Conservation (phyloP, 2,797 vertebrate species). For the Manis crassicaudata region DNA sequence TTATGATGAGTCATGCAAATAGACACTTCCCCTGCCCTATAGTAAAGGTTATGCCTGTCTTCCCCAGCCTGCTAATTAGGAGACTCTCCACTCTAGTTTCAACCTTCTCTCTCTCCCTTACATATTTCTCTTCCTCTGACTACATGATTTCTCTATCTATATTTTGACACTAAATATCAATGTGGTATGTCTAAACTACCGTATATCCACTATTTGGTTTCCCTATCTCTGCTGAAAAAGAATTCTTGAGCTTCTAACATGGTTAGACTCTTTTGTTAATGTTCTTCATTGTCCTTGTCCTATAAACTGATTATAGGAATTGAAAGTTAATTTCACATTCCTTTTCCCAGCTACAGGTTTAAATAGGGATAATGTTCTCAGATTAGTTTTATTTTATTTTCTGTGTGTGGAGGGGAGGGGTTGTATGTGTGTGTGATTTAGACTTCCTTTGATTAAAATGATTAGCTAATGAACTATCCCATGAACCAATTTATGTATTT, state of each 20-base stretch:
- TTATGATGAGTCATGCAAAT: constrained; percentile 46
- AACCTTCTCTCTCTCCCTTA: background rate
- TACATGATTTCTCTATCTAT: background rate
- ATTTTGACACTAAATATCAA: background rate
- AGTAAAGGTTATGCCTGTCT: background rate
- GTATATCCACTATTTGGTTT: background rate
- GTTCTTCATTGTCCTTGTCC: background rate
- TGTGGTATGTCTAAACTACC: background rate
- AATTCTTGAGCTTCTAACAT: background rate
- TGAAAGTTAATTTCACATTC: constrained; percentile 12
- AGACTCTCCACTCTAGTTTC: background rate
- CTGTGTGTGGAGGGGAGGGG: background rate
- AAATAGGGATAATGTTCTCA: background rate
- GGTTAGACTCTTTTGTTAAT: background rate
- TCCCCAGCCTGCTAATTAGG: background rate
- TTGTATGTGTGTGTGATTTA: background rate
- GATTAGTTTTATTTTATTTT: background rate
- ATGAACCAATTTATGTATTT: background rate
- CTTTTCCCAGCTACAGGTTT: background rate
- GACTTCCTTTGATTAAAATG: background rate
- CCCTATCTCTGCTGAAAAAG: background rate
- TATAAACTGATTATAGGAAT: background rate
- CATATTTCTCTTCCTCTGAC: background rate
- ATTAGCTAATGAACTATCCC: background rate
- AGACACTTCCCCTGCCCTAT: background rate